phyloP scores from a whole-genome alignment of 2,797 vertebrate genomes.

The Onychomys leucogaster region DNA sequence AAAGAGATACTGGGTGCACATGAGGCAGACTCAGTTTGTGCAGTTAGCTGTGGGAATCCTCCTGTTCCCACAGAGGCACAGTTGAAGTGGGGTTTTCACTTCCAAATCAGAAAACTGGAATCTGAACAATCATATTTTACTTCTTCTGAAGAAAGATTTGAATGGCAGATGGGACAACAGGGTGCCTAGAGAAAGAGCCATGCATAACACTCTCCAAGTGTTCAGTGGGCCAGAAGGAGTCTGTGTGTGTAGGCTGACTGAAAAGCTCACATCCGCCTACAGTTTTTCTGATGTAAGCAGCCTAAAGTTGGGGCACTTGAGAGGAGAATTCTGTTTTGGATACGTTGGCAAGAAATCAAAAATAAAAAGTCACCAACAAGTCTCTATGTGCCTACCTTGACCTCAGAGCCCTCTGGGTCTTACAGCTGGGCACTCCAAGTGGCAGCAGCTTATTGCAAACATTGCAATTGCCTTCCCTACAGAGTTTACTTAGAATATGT shows the following conservation, averaged over 20 bases:
- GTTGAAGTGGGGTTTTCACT: neutral
- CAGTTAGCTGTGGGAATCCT: neutral
- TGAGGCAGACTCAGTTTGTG: neutral
- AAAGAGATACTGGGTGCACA: neutral
- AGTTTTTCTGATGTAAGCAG: neutral
- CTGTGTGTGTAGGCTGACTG: neutral
- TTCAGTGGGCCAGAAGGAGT: neutral
- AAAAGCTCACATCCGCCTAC: rapidly evolving
- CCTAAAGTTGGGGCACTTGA: neutral
- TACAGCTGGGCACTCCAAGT: neutral
- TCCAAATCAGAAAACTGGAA: slow-evolving; percentile 6
- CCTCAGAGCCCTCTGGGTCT: too few species aligned
- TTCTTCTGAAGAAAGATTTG: neutral
- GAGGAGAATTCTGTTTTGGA: neutral
- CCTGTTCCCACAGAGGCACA: neutral
- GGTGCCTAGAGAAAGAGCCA: neutral
- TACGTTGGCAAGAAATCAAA: slow-evolving; percentile 11
- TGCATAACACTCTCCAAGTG: rapidly evolving
- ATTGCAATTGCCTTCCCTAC: neutral
- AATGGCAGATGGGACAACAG: neutral
- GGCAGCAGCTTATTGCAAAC: neutral
- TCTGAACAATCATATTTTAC: neutral
- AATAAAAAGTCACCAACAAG: neutral
- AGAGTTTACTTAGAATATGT: neutral
- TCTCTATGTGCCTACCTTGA: neutral